Evolutionary conservation across 2,888 invertebrate genomes (phyloP).

Genomic region (Steromphala cineraria): DNA sequence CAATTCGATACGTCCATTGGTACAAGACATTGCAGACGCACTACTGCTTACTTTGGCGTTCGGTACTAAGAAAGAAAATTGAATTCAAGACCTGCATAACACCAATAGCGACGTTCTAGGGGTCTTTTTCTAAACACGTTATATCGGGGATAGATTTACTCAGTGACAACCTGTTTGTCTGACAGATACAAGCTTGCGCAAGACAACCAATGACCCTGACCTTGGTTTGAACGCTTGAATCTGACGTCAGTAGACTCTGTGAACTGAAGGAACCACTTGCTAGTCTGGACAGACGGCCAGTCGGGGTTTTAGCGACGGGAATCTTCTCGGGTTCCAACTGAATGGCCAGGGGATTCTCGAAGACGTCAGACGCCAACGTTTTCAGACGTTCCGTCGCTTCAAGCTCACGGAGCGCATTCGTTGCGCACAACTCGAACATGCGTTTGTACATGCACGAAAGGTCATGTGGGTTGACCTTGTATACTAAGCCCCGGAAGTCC

Average conservation of each 20-base stretch:
- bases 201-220: neutral
- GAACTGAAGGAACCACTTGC: too few species aligned
- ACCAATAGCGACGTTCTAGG: too few species aligned
- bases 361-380: neutral
- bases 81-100: too few species aligned
- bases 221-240: neutral
- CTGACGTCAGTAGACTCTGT: neutral
- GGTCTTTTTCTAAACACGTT: too few species aligned
- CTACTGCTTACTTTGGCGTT: too few species aligned
- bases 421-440: constrained; percentile 52
- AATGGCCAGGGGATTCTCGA: neutral
- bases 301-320: neutral
- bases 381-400: neutral
- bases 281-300: too few species aligned
- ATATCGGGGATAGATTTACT: too few species aligned
- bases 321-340: neutral
- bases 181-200: neutral
- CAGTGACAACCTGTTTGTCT: too few species aligned
- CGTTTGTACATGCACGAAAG: constrained; percentile 52
- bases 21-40: too few species aligned
- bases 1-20: too few species aligned
- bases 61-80: too few species aligned
- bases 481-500: constrained; percentile 48
- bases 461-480: constrained; percentile 49
- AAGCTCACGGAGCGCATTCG: constrained; percentile 36